Base-by-base conservation (phyloP, 2,113 vertebrate genomes). In the Saimiri boliviensis region DNA sequence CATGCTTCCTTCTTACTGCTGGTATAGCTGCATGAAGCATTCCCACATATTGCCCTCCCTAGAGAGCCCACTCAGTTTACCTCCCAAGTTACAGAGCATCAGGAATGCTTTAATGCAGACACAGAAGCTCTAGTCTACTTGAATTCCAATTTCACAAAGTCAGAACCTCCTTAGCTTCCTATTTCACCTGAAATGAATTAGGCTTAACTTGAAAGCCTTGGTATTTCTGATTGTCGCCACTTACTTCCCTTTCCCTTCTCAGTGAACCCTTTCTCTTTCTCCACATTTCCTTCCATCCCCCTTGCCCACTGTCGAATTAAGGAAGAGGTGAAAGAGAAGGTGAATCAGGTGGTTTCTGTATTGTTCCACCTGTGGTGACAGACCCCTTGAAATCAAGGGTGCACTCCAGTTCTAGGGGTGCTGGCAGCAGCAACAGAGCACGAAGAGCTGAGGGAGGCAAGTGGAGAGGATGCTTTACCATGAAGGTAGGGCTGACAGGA, bases 401-500 rank as follows among this genome's bases (percentile, higher is more conserved):
- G 19, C 56, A 45, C 17, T 77, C 63, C 30, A 63, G 60, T 63
- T 63, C 60, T 63, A 35, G 37, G 83, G 20, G 35, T 25, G 35
- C 32, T 58, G n/a, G 82, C 32, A 12, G 35, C 19, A 73, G 27
- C 16, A 68, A 68, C 30, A 35, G 30, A 35, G 66, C 17, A 19
- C 1, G 6, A 49, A 73, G 54, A n/a, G 42, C 54, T 6, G 3
- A 40, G 54, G 58, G 21, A 30, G 40, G 66, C 27, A 37, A 70
- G 23, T 4, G 13, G 42, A 20, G 35, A 6, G 37, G 21, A 8
- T 5, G 27, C 16, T 45, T 77, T 66, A 19, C 27, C 19, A 30
- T 0, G 8, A 73, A 40, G 19, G 9, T 66, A 49, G 66, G 0
- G 0, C 5, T 45, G 25, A 37, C 4, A 47, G 35, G 49, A 86